Conservation (phyloP, 2,888 invertebrate genomes). For the Cataglyphis albicans region DNA sequence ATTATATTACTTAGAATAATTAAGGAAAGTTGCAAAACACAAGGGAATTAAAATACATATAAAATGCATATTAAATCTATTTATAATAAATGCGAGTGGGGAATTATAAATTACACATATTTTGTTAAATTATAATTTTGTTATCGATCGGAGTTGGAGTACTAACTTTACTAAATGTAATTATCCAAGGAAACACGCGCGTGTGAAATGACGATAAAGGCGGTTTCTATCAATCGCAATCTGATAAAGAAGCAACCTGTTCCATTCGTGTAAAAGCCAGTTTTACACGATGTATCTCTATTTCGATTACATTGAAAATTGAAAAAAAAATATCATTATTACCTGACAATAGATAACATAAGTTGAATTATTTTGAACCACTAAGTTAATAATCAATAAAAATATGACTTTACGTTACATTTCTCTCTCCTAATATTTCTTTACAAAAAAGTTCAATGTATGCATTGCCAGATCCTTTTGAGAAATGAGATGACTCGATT, state of each 20-base stretch:
- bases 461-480: constrained; percentile 30
- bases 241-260: constrained; percentile 35
- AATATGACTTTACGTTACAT: not conserved
- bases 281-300: constrained; percentile 45
- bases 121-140: constrained; percentile 5
- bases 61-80: not conserved
- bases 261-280: not conserved
- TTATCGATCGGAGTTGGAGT: not conserved
- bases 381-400: not conserved
- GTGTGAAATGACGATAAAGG: constrained; percentile 25
- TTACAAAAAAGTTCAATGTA: not conserved
- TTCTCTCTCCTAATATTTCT: no score
- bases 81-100: not conserved
- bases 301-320: not conserved
- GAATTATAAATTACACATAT: not conserved
- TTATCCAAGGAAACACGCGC: not conserved
- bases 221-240: not conserved
- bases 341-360: not conserved
- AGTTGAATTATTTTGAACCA: not conserved
- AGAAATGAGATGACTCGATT: constrained; percentile 28
- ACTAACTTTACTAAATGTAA: not conserved
- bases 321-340: not conserved
- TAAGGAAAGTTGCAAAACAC: not conserved
- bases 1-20: not conserved
- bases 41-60: not conserved